Conservation (phyloP, 2,888 invertebrate genomes). For the Lordiphosa fenestrarum region DNA sequence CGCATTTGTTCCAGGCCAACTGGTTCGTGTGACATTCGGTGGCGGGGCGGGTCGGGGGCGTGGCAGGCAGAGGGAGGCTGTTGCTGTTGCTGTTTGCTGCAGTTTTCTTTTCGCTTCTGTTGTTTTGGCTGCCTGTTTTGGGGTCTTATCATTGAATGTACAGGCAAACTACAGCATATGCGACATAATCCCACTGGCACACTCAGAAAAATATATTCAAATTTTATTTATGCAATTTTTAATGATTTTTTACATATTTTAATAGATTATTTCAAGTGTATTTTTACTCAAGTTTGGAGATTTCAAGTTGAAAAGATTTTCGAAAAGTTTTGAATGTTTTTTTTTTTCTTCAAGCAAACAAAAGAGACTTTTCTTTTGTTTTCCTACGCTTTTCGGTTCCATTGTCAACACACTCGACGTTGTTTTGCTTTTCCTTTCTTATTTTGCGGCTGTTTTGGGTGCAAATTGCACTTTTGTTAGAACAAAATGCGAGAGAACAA, state of each 20-base stretch:
- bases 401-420: slow-evolving; percentile 71
- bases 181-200: slow-evolving; percentile 28
- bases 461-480: slow-evolving; percentile 74
- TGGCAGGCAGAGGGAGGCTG: slow-evolving; percentile 19
- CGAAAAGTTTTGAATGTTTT: slow-evolving; percentile 55
- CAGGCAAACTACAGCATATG: slow-evolving; percentile 45
- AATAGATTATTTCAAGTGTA: no score
- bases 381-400: slow-evolving; percentile 16
- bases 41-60: slow-evolving; percentile 11
- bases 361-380: slow-evolving; percentile 60
- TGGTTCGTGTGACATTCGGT: slow-evolving; percentile 12
- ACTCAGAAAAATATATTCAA: no score
- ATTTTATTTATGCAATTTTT: no score
- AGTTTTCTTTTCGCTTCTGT: slow-evolving; percentile 37
- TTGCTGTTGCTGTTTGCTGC: slow-evolving; percentile 48
- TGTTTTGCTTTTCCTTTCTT: slow-evolving; percentile 15
- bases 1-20: slow-evolving; percentile 71
- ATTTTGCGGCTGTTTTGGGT: slow-evolving; percentile 64
- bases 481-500: slow-evolving; percentile 70
- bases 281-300: slow-evolving; percentile 3
- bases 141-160: not conserved
- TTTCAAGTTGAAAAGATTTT: slow-evolving; percentile 41
- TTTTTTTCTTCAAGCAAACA: no score
- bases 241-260: no score
- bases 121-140: not conserved